Percentiles rank a stretch among this genome's conserved stretches.
phyloP scores from a whole-genome alignment of 2,888 invertebrate species.

The Terebella lapidaria region DNA sequence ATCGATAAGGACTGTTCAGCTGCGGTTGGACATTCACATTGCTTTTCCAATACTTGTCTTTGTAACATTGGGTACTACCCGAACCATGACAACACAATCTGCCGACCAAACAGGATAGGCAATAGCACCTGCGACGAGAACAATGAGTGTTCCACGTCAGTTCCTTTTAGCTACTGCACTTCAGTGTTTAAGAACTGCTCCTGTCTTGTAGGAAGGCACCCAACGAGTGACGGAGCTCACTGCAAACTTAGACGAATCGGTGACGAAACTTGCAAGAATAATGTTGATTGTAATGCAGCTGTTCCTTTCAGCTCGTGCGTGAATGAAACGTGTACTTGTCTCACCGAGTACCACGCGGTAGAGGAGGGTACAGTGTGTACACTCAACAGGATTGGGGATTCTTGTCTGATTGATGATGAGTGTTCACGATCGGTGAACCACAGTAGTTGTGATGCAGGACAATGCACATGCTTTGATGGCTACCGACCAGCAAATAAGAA shows the following conservation, averaged over 20 bases:
- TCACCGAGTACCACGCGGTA: not conserved
- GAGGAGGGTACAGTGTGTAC: not conserved
- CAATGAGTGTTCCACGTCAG: not conserved
- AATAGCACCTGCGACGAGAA: not conserved
- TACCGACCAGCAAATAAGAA: not conserved
- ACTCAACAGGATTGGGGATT: not conserved
- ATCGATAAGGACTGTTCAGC: conserved; percentile 15
- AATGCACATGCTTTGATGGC: not conserved
- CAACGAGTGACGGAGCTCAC: not conserved
- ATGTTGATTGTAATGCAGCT: not conserved
- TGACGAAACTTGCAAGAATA: not conserved
- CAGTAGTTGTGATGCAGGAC: not conserved
- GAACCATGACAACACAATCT: not conserved
- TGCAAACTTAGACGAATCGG: not conserved
- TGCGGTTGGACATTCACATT: conserved; percentile 9
- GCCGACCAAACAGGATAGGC: not conserved
- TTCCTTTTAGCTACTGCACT: not conserved
- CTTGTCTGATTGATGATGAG: not conserved
- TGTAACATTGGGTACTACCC: not conserved
- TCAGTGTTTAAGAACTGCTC: not conserved
- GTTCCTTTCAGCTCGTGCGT: not conserved
- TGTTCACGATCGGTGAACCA: not conserved
- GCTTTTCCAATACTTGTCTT: not conserved
- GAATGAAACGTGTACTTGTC: not conserved
- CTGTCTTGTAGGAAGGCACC: conserved; percentile 41